Conservation (phyloP, 2,797 vertebrate genomes). For the Tragopan temminckii region DNA sequence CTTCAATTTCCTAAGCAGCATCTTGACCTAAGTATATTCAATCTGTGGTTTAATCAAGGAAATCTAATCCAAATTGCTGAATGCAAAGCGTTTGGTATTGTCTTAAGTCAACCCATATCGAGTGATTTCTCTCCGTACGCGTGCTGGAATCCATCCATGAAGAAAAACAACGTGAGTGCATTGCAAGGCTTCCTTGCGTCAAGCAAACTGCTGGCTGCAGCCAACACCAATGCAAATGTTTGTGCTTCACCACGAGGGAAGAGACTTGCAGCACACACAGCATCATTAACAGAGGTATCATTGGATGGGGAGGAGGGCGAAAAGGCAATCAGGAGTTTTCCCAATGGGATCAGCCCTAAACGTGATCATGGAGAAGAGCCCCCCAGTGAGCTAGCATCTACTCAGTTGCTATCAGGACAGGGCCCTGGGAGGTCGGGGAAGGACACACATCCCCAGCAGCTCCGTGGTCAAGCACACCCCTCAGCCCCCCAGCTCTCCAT, state of each 20-base stretch:
- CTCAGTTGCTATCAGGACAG: accelerated
- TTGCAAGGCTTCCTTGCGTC: background rate
- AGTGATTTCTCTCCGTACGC: background rate
- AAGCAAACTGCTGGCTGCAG: background rate
- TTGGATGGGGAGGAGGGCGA: background rate
- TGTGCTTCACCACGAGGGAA: background rate
- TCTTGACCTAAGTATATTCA: background rate
- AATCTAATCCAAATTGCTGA: background rate
- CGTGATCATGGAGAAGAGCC: background rate
- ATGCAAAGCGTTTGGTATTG: background rate
- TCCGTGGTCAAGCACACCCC: background rate
- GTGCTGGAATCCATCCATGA: background rate
- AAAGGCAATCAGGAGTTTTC: background rate
- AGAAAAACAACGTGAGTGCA: background rate
- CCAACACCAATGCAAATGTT: background rate
- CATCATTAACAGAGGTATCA: accelerated
- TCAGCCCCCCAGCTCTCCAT: background rate
- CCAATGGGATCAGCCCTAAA: background rate
- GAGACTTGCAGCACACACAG: background rate
- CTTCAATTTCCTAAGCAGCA: constrained; percentile 30
- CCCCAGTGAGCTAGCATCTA: accelerated
- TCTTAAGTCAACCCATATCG: background rate
- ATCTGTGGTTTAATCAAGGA: background rate
- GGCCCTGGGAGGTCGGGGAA: background rate
- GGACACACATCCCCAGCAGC: background rate